Evolutionary conservation across 2,113 vertebrate species (phyloP).

Genomic region (Zosterops borbonicus): DNA sequence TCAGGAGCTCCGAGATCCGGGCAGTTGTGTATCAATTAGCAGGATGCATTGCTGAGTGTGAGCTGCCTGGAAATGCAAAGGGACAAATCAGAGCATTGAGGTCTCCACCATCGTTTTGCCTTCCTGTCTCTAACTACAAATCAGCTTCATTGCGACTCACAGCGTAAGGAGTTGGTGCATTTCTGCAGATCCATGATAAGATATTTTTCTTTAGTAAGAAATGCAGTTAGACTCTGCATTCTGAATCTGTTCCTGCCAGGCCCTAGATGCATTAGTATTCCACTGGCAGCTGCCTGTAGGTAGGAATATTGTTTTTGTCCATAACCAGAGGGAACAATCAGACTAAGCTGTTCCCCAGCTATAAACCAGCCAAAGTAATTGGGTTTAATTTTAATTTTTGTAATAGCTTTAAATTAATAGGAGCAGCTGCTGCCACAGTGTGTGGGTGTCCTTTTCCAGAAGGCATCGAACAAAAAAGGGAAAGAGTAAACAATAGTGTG

Average conservation of each 20-base stretch:
- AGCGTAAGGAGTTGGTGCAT: conserved; percentile 7
- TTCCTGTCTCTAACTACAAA: not conserved
- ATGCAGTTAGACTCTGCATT: conserved; percentile 46
- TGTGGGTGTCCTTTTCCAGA: conserved; percentile 82
- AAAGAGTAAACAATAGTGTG: conserved; percentile 76
- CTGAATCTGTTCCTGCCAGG: conserved; percentile 62
- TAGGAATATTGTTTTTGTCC: conserved; percentile 79
- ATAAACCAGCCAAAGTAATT: conserved; percentile 83
- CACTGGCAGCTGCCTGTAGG: conserved; percentile 71
- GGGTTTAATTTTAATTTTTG: conserved; percentile 86
- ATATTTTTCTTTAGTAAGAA: conserved; percentile 50
- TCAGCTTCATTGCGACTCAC: conserved; percentile 4
- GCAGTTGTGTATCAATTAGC: conserved; percentile 30
- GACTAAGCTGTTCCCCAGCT: conserved; percentile 72
- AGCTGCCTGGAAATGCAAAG: conserved; percentile 35
- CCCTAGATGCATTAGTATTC: conserved; percentile 83
- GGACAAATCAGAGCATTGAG: not conserved
- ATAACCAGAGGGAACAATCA: conserved; percentile 87
- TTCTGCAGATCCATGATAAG: conserved; percentile 63
- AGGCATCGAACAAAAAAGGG: conserved; percentile 69
- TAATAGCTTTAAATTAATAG: conserved; percentile 85
- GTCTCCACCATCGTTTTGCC: not conserved
- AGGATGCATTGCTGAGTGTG: not conserved
- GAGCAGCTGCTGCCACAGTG: conserved; percentile 80
- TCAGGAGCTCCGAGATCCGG: not conserved